These are phyloP conservation scores for Syndactyla subalaris DNA, from an alignment of 2,797 vertebrate genomes.

Conservation along the genomic window DNA sequence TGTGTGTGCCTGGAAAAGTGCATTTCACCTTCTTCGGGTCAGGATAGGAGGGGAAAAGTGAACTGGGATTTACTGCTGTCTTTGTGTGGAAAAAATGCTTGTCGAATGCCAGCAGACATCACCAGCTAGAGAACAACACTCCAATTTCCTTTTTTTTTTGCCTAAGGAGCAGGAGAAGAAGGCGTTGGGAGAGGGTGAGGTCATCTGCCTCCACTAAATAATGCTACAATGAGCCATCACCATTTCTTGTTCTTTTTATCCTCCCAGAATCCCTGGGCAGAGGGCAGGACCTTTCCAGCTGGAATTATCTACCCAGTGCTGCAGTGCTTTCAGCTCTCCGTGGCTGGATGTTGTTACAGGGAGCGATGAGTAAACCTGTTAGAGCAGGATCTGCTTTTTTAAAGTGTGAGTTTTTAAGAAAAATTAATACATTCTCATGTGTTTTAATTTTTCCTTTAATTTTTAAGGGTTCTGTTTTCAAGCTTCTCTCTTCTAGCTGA, in stretches of 20 bases:
- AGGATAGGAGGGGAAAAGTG: neutral
- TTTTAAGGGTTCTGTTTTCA: neutral
- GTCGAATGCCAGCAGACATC: neutral
- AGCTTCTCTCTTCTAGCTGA: neutral
- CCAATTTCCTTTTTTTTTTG: neutral
- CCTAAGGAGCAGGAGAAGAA: neutral
- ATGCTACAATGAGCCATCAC: neutral
- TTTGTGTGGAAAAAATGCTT: neutral
- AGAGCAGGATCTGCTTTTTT: neutral
- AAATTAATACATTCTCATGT: neutral
- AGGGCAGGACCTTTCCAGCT: neutral
- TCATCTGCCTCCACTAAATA: neutral
- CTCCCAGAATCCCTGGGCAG: neutral
- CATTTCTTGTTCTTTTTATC: neutral
- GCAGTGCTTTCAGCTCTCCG: neutral
- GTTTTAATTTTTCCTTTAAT: neutral
- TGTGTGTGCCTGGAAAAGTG: neutral
- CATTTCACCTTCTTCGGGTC: neutral
- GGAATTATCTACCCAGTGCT: neutral
- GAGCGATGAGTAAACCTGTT: neutral
- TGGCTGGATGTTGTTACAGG: neutral
- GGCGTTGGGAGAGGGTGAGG: neutral
- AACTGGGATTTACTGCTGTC: neutral
- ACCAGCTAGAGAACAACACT: neutral
- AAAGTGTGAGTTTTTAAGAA: neutral